Base-by-base conservation (phyloP, 2,888 invertebrate genomes). In the Agrochola circellaris region DNA sequence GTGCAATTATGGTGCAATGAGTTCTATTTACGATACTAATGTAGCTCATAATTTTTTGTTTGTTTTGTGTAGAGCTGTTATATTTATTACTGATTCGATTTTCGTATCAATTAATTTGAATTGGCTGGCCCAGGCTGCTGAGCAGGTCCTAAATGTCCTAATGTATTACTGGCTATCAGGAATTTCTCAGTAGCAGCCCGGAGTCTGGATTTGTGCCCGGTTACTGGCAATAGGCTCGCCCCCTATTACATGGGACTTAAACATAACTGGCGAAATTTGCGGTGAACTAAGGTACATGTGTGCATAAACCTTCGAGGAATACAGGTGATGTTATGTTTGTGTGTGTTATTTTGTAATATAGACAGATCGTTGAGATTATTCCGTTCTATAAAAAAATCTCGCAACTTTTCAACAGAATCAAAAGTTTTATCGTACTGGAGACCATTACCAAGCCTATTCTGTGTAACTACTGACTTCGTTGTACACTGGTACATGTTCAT, bases 1-100 rank as follows among this genome's bases (percentile, higher is more conserved):
- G 26, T 75, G 74, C 73, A 84, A 75, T 48, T n/a, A 30, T 83
- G 71, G 68, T 75, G 79, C 64, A 83, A 83, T 71, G 65, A 34
- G 71, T 34, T 72, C n/a, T 34, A 73, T 73, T 75, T 75, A 45
- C 42, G 23, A 26, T 73, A 56, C n/a, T n/a, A 58, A 34, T 26
- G 4, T 17, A 23, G n/a, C 23, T 65, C 3, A 34, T 23, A 48
- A 62, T 45, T 38, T 75, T 66, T 11, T n/a, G n/a, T 51, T 11
- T n/a, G 11, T 30, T 0, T 38, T 7, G 11, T 7, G 11, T 69
- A 9, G 17, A 15, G 30, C n/a, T 48, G 23, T 65, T 51, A 13
- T 23, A 17, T 65, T 20, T 34, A 26, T 45, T 62, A 34, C 8
- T 51, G 1, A 56, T 73, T 72, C 20, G n/a, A 67, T 56, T 79